phyloP scores from a whole-genome alignment of 2,113 vertebrate genomes.

The Dicrurus megarhynchus region DNA sequence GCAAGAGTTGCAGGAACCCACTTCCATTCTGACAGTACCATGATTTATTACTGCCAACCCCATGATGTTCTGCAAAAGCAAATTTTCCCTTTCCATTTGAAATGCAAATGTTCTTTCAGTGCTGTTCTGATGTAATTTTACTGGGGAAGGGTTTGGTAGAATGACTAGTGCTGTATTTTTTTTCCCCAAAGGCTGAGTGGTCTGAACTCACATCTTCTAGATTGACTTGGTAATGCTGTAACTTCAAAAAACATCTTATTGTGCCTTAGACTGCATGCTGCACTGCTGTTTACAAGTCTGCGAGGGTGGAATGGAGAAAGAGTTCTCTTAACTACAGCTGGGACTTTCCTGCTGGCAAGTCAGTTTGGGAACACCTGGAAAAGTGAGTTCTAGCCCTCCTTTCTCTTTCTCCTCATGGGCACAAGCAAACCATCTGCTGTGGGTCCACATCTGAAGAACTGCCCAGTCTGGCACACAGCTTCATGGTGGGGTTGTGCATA shows the following conservation, averaged over 20 bases:
- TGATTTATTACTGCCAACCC: not conserved
- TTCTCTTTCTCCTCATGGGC: not conserved
- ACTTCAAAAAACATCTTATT: not conserved
- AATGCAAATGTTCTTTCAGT: not conserved
- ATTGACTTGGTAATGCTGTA: not conserved
- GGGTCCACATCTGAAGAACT: not conserved
- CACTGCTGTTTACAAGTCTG: not conserved
- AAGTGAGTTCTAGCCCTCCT: not conserved
- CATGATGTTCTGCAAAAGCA: not conserved
- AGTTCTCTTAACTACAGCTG: not conserved
- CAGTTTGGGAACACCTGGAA: not conserved
- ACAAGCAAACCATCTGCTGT: not conserved
- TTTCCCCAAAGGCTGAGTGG: not conserved
- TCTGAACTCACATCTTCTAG: not conserved
- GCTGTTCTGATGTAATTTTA: not conserved
- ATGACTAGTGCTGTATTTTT: not conserved
- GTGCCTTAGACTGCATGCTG: not conserved
- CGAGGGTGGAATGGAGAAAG: not conserved
- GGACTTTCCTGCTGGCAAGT: not conserved
- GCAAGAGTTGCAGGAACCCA: not conserved
- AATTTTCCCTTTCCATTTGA: slow-evolving; percentile 4
- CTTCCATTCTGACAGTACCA: not conserved
- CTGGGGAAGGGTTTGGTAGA: not conserved
- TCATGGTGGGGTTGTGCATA: accelerated
- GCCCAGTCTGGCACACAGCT: not conserved